A percentile compares a stretch with the other conserved stretches of the same genome.
phyloP scores from a whole-genome alignment of 1,140 invertebrate species.

The Heliconius eleuchia region DNA sequence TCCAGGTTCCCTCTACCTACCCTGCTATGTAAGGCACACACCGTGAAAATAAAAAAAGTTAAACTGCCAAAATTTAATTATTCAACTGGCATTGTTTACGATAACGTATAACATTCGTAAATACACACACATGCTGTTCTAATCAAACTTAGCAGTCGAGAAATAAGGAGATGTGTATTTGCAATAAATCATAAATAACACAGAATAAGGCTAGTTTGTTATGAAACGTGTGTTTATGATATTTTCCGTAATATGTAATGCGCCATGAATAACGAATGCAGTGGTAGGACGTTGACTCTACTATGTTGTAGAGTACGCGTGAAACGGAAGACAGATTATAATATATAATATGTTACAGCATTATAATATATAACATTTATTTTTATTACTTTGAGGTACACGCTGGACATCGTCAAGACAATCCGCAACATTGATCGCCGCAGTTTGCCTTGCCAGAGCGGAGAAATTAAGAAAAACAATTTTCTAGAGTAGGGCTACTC shows the following conservation, averaged over 20 bases:
- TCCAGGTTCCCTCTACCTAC: no score
- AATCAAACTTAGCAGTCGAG: neutral
- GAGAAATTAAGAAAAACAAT: no score
- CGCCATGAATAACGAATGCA: slow-evolving; percentile 10
- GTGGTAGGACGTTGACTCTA: slow-evolving; percentile 8
- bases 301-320: neutral
- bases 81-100: neutral
- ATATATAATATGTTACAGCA: neutral
- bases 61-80: neutral
- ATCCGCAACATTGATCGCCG: no score
- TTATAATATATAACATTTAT: neutral
- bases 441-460: no score
- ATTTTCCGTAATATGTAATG: slow-evolving; percentile 11
- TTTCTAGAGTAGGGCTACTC: no score
- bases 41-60: neutral
- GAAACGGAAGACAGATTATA: neutral
- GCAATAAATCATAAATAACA: slow-evolving; percentile 6
- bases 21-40: no score
- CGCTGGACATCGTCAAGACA: no score
- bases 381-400: neutral
- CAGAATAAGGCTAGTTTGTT: slow-evolving; percentile 6
- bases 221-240: slow-evolving; percentile 13
- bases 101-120: neutral
- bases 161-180: neutral
- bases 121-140: neutral